Evolutionary conservation across 35 echinoderm and acorn worm genomes (phyloP).

Genomic region (Apostichopus californicus): DNA sequence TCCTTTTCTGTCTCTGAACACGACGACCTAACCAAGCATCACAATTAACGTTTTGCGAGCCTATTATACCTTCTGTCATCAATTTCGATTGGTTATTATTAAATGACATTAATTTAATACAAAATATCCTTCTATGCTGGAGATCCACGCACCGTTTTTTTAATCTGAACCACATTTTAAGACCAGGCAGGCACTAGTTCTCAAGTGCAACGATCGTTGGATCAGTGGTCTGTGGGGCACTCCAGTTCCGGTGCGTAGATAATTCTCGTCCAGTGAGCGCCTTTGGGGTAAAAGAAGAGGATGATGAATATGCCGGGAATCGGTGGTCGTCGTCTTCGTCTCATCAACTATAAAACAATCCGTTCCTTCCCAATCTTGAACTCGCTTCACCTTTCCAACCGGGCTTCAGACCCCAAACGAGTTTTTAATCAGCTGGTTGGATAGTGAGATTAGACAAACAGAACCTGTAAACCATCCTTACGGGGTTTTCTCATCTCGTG

Average conservation of each 20-base stretch:
- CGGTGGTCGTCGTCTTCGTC: neutral
- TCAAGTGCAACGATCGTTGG: conserved; percentile 37
- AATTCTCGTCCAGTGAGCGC: neutral
- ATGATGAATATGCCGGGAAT: neutral
- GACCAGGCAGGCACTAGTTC: neutral
- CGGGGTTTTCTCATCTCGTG: neutral
- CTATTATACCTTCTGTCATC: too few species aligned
- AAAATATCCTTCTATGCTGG: too few species aligned
- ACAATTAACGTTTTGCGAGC: too few species aligned
- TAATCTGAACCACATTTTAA: neutral
- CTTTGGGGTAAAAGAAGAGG: neutral
- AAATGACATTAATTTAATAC: too few species aligned
- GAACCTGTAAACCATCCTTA: conserved; percentile 26
- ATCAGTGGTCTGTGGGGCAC: neutral
- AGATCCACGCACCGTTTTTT: too few species aligned
- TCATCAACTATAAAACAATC: neutral
- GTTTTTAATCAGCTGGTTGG: conserved; percentile 6
- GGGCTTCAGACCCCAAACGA: neutral
- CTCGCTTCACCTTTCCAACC: conserved; percentile 28
- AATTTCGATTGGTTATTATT: too few species aligned
- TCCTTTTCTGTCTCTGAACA: too few species aligned
- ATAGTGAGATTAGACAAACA: conserved; percentile 37
- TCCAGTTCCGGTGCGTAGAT: conserved; percentile 22
- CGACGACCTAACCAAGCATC: too few species aligned
- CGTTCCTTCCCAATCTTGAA: neutral